Percentiles rank a stretch among this genome's conserved stretches.
These are phyloP conservation scores for Agrilus mali DNA, from an alignment of 2,888 invertebrate species.

Conservation along the genomic window DNA sequence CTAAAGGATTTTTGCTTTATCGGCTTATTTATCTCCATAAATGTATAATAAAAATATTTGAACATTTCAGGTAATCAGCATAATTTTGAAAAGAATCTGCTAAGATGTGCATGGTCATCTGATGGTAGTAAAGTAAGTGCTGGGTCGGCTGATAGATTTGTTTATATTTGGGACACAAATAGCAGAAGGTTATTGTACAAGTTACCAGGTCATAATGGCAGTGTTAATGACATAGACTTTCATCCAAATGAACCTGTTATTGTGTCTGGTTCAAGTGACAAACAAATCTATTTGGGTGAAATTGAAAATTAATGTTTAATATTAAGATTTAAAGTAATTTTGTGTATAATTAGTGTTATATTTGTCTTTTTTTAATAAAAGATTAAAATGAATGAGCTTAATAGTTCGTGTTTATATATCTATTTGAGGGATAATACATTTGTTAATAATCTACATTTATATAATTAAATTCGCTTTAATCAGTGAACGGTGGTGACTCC, in stretches of 20 bases:
- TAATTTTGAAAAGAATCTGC: slow-evolving; percentile 93
- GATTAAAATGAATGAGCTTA: no score
- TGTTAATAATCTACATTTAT: no score
- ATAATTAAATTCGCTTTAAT: no score
- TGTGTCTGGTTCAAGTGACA: slow-evolving; percentile 89
- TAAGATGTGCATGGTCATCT: slow-evolving; percentile 86
- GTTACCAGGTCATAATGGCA: slow-evolving; percentile 94
- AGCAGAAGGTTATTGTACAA: slow-evolving; percentile 86
- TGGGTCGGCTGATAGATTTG: slow-evolving; percentile 90
- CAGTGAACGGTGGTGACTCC: no score
- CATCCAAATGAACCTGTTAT: slow-evolving; percentile 90
- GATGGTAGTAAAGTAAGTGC: slow-evolving; percentile 85
- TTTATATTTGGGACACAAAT: slow-evolving; percentile 96
- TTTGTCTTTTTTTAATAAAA: no score
- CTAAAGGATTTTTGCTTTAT: no score
- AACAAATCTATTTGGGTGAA: slow-evolving; percentile 90
- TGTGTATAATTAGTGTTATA: no score
- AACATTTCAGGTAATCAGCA: slow-evolving; percentile 67
- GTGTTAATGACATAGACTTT: slow-evolving; percentile 93
- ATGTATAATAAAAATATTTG: not conserved
- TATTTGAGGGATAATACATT: no score
- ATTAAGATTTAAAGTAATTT: not conserved
- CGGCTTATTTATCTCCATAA: no score
- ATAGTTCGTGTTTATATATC: no score
- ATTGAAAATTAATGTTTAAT: slow-evolving; percentile 46